Conservation (phyloP, 2,113 vertebrate genomes). For the Sigmodon hispidus region DNA sequence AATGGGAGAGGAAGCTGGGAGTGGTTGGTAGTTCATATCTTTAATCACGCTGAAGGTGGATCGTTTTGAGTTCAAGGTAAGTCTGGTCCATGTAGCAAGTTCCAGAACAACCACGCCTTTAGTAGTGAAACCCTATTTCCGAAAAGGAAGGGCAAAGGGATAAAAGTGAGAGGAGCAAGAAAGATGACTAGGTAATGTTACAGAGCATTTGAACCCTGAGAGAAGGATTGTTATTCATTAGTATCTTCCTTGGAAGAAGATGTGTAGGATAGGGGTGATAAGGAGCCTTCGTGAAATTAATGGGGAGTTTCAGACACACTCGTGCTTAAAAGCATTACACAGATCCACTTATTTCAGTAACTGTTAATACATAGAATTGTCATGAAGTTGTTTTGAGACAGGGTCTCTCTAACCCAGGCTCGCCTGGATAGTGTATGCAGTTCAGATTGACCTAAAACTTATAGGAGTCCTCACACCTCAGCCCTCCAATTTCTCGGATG, state of each 20-base stretch:
- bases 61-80: background rate
- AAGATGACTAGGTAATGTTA: background rate
- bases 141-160: background rate
- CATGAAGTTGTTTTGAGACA: background rate
- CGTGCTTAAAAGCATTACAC: background rate
- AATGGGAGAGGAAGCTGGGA: background rate
- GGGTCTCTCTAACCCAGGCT: background rate
- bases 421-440: background rate
- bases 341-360: conserved; percentile 11
- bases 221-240: conserved; percentile 8
- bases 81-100: background rate
- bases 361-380: conserved; percentile 15
- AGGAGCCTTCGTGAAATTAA: background rate
- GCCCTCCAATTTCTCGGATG: background rate
- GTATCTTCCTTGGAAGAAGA: conserved; percentile 27
- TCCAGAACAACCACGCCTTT: background rate
- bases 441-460: background rate
- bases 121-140: background rate
- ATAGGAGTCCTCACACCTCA: background rate
- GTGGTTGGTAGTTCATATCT: background rate
- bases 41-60: background rate
- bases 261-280: background rate
- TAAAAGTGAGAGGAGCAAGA: too few relatives aligned
- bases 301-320: background rate
- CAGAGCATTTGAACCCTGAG: background rate